phyloP scores from a whole-genome alignment of 2,113 vertebrate genomes.

The Machaerirhynchus nigripectus region DNA sequence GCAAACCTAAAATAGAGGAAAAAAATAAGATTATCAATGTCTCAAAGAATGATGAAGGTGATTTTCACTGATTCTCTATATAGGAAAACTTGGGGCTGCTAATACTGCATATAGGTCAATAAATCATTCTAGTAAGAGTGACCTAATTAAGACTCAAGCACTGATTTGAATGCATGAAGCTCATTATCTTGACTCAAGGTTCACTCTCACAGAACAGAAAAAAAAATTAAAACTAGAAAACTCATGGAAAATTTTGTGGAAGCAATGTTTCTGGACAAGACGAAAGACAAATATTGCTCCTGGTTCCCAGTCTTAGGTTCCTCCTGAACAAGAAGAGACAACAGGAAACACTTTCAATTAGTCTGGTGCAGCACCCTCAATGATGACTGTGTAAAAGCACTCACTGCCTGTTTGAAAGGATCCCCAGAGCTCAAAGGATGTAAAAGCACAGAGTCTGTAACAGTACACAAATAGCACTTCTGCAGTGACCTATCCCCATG shows the following conservation, averaged over 20 bases:
- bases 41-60: slow-evolving; percentile 18
- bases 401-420: neutral
- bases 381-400: neutral
- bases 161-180: neutral
- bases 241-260: neutral
- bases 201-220: neutral
- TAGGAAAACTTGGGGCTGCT: neutral
- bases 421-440: neutral
- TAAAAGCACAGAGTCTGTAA: neutral
- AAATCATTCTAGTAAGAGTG: slow-evolving; percentile 44
- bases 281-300: neutral
- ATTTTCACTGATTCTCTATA: slow-evolving; percentile 3
- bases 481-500: neutral
- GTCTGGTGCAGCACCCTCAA: neutral
- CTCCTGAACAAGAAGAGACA: neutral
- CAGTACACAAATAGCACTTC: neutral
- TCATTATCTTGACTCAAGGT: neutral
- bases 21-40: slow-evolving; percentile 9
- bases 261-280: neutral
- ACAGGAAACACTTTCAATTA: neutral
- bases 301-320: neutral
- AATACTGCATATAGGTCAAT: slow-evolving; percentile 28
- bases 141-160: slow-evolving; percentile 32
- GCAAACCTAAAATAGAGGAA: neutral
- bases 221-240: neutral